phyloP scores from a whole-genome alignment of 2,797 vertebrate species.

The Ctenosaura bakeri region DNA sequence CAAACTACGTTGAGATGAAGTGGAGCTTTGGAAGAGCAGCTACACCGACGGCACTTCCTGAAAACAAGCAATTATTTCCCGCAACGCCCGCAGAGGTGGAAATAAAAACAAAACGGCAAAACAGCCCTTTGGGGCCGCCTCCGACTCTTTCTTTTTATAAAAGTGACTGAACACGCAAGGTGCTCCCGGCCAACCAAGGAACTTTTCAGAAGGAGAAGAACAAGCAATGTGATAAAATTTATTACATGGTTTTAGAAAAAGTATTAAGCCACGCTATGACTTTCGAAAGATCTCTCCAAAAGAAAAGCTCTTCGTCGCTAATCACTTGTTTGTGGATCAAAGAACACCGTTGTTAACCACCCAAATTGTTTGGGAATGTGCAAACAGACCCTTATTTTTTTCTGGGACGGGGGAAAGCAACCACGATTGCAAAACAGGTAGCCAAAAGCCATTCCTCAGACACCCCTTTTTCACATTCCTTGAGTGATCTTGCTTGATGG shows the following conservation, averaged over 20 bases:
- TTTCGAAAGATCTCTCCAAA: neutral
- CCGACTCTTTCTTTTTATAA: neutral
- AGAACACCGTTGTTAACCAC: too few relatives aligned
- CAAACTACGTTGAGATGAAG: neutral
- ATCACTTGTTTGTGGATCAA: neutral
- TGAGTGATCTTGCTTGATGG: neutral
- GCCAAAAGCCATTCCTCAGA: neutral
- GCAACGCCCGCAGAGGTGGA: too few relatives aligned
- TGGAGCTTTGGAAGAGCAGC: neutral
- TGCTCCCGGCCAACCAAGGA: neutral
- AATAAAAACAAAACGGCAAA: neutral
- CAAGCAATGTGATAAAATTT: neutral
- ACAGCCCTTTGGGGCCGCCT: neutral
- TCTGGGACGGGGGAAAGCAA: too few relatives aligned
- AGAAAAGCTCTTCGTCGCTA: neutral
- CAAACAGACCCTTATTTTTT: too few relatives aligned
- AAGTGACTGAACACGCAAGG: neutral
- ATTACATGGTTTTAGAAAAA: neutral
- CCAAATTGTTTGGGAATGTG: too few relatives aligned
- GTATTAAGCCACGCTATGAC: neutral
- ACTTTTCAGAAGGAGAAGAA: neutral
- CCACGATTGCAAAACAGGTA: too few relatives aligned
- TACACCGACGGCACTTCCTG: accelerated
- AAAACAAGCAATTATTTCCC: neutral
- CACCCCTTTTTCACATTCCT: neutral